A percentile compares a stretch with the other conserved stretches of the same genome.
Conservation (phyloP, 2,113 vertebrate genomes). For the Archocentrus centrarchus region DNA sequence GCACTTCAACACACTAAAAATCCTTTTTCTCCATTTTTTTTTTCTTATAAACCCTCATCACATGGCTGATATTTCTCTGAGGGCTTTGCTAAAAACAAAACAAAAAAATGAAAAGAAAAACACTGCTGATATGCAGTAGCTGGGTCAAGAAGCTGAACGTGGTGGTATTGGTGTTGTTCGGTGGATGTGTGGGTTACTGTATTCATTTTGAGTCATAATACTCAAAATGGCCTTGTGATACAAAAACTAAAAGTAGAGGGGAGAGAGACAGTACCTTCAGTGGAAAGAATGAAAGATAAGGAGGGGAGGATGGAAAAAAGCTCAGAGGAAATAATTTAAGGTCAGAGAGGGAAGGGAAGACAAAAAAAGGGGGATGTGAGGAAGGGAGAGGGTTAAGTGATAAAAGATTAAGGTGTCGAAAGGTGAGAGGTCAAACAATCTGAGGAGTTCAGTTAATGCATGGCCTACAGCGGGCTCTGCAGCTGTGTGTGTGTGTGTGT, state of each 20-base stretch:
- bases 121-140: not conserved
- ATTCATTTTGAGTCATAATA: conserved; percentile 28
- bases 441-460: conserved; percentile 52
- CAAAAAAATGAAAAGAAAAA: not conserved
- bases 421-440: conserved; percentile 8
- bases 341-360: not conserved
- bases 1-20: not conserved
- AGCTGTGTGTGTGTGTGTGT: conserved; percentile 9
- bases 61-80: not conserved
- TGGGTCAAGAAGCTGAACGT: not conserved
- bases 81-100: not conserved
- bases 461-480: not conserved
- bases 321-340: not conserved
- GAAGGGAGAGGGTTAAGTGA: not conserved
- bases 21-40: not conserved
- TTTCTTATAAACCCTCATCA: not conserved
- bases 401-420: not conserved
- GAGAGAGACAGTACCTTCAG: conserved; percentile 11
- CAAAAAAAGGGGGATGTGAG: not conserved
- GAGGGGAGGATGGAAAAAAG: conserved; percentile 5
- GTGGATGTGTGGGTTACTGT: conserved; percentile 1
- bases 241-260: conserved; percentile 13
- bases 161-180: not conserved
- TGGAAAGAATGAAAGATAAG: conserved; percentile 20
- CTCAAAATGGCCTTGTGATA: conserved; percentile 26